These are phyloP conservation scores for Crax fasciolata DNA, from an alignment of 2,797 vertebrate species.

Conservation along the genomic window DNA sequence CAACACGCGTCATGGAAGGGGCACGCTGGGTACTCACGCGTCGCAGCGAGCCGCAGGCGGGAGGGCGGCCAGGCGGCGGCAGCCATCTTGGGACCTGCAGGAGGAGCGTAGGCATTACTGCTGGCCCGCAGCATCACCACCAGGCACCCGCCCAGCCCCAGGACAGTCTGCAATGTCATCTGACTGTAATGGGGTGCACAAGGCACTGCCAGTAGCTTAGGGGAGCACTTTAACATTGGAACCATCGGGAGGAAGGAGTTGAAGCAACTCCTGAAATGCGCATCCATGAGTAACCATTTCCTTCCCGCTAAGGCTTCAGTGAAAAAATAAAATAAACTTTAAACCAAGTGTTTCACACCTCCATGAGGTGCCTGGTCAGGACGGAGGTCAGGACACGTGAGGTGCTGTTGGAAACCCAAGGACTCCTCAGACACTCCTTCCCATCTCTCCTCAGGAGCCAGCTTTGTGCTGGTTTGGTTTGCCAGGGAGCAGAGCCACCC, in stretches of 20 bases:
- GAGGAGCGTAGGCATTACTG: not conserved
- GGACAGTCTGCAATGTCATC: not conserved
- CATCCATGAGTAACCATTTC: not conserved
- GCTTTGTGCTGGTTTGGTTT: not conserved
- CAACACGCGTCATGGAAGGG: not conserved
- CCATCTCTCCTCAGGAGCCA: not conserved
- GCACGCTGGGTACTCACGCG: conserved; percentile 14
- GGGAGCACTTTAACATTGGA: not conserved
- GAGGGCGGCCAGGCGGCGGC: not conserved
- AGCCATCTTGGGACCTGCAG: conserved; percentile 44
- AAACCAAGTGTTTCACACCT: conserved; percentile 6
- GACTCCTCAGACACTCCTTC: not conserved
- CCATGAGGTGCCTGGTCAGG: not conserved
- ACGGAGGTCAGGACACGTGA: not conserved
- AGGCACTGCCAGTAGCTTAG: not conserved
- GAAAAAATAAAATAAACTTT: not conserved
- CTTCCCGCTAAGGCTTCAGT: not conserved
- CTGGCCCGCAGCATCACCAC: not conserved
- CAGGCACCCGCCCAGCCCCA: not conserved
- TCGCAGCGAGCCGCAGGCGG: not conserved
- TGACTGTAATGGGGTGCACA: not conserved
- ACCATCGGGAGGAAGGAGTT: not conserved
- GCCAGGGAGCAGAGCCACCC: not conserved
- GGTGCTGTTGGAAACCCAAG: not conserved
- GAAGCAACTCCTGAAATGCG: not conserved